Conservation (phyloP, 2,888 invertebrate species). For the Eupithecia dodoneata region DNA sequence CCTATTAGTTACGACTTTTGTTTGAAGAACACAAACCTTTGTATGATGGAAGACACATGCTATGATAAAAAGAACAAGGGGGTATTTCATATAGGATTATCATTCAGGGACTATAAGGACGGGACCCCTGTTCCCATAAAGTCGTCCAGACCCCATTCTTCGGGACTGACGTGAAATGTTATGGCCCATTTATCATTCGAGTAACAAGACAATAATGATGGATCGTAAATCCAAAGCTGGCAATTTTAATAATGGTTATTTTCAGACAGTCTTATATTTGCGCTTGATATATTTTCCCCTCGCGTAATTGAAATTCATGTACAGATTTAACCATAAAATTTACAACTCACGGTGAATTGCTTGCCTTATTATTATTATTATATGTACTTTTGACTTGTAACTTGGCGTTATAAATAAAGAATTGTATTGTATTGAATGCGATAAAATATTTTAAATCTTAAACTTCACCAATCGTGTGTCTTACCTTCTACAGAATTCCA, state of each 20-base stretch:
- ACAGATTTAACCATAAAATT: not conserved
- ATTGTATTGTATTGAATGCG: not conserved
- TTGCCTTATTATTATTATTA: no score
- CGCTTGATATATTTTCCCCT: conserved; percentile 3
- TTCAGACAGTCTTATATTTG: conserved; percentile 5
- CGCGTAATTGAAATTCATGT: not conserved
- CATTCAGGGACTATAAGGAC: conserved; percentile 10
- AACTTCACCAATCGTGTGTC: not conserved
- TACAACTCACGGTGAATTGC: not conserved
- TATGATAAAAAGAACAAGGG: not conserved
- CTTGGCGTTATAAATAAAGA: no score
- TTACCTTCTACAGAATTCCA: not conserved
- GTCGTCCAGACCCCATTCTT: conserved; percentile 27
- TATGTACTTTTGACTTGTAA: no score
- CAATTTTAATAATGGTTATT: conserved; percentile 25
- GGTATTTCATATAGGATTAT: not conserved
- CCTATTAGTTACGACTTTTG: not conserved
- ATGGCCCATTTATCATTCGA: conserved; percentile 59
- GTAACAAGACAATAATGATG: conserved; percentile 61
- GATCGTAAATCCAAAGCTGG: conserved; percentile 34
- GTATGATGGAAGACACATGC: not conserved
- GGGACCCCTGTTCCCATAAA: conserved; percentile 12
- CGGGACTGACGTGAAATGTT: conserved; percentile 36
- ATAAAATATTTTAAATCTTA: not conserved
- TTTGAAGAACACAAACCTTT: not conserved